These are phyloP conservation scores for Sinodicranocentrus sp. DNA, from an alignment of 2,888 invertebrate genomes.

Conservation along the genomic window DNA sequence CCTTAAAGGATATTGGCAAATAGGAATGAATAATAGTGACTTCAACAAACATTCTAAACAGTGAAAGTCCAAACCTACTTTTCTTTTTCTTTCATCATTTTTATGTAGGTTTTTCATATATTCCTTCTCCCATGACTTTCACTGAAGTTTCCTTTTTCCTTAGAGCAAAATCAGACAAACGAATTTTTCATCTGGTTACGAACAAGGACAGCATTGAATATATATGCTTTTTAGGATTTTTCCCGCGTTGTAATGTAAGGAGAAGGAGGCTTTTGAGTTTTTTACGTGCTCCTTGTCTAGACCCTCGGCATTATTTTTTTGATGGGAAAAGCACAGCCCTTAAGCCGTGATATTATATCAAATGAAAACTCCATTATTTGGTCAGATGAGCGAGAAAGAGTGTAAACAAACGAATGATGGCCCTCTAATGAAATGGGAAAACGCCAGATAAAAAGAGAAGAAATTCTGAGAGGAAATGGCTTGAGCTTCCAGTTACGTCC, in stretches of 20 bases:
- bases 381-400: slow-evolving; percentile 64
- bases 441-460: slow-evolving; percentile 29
- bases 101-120: slow-evolving; percentile 4
- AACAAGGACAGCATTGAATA: not conserved
- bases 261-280: not conserved
- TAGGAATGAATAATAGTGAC: slow-evolving; percentile 12
- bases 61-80: not conserved
- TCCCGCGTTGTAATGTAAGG: not conserved
- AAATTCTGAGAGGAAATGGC: slow-evolving; percentile 45
- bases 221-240: slow-evolving; percentile 3
- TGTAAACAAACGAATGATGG: slow-evolving; percentile 63
- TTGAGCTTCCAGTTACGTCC: slow-evolving; percentile 44
- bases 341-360: slow-evolving; percentile 53
- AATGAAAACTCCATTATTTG: slow-evolving; percentile 70
- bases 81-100: slow-evolving; percentile 25
- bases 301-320: slow-evolving; percentile 30
- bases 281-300: not conserved
- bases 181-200: too few relatives aligned
- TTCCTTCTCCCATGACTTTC: not conserved
- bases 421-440: slow-evolving; percentile 62
- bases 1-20: slow-evolving; percentile 14
- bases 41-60: not conserved
- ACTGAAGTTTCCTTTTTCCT: not conserved
- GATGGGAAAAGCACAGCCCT: slow-evolving; percentile 7
- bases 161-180: slow-evolving; percentile 19